Percentiles rank a stretch among this genome's conserved stretches.
Conservation (phyloP, 2,888 invertebrate genomes). For the Crossocerus cetratus region DNA sequence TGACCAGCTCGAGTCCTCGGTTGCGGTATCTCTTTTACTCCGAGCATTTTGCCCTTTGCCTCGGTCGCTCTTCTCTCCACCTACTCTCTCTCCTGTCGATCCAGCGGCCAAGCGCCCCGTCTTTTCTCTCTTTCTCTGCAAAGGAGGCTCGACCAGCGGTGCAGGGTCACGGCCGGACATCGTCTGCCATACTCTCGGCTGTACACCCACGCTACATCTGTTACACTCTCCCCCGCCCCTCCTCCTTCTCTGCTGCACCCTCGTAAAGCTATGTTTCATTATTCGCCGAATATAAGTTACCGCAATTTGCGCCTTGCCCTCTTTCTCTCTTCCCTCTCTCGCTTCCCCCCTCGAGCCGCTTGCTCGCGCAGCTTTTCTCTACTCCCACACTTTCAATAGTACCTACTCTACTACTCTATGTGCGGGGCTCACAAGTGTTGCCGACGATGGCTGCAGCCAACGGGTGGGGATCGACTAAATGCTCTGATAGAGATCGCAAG, state of each 20-base stretch:
- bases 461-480: not conserved
- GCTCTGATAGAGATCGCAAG: conserved; percentile 1
- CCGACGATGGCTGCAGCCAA: not conserved
- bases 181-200: conserved; percentile 71
- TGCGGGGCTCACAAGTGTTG: not conserved
- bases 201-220: conserved; percentile 69
- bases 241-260: conserved; percentile 53
- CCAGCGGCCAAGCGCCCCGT: conserved; percentile 33
- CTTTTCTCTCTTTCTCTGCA: conserved; percentile 48
- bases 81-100: conserved; percentile 38
- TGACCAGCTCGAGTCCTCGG: conserved; percentile 55
- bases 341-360: not conserved
- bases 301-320: conserved; percentile 52
- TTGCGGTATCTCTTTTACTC: conserved; percentile 28
- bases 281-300: conserved; percentile 63
- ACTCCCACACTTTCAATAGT: conserved; percentile 7
- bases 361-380: not conserved
- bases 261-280: conserved; percentile 66
- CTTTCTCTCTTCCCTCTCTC: not conserved
- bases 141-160: conserved; percentile 61
- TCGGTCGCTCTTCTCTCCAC: conserved; percentile 16
- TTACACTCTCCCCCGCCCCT: conserved; percentile 58
- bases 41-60: conserved; percentile 26
- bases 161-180: conserved; percentile 77
- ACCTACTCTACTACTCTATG: too few relatives aligned